These are phyloP conservation scores for Mythimna loreyi DNA, from an alignment of 2,888 invertebrate species.

Conservation along the genomic window DNA sequence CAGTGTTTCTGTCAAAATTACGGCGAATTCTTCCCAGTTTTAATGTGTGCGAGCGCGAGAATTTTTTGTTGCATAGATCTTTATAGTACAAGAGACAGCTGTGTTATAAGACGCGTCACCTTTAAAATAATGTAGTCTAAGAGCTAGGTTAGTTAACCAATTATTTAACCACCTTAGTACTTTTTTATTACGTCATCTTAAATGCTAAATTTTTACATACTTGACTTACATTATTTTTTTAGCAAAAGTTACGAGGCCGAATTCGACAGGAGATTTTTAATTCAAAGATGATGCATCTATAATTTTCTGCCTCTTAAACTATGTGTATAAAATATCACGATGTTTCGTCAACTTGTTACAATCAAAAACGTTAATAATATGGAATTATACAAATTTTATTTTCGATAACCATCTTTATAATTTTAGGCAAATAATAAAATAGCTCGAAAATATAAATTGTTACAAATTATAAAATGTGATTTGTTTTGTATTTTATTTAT, in stretches of 20 bases:
- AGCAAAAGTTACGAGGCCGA: constrained; percentile 41
- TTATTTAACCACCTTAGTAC: constrained; percentile 36
- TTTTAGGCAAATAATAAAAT: constrained; percentile 54
- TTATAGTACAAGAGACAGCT: constrained; percentile 43
- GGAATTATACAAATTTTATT: constrained; percentile 66
- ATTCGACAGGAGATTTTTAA: constrained; percentile 1
- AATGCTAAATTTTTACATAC: constrained; percentile 54
- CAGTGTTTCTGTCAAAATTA: constrained; percentile 1
- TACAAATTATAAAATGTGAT: background rate
- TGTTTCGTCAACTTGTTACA: constrained; percentile 54
- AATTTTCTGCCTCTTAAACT: constrained; percentile 35
- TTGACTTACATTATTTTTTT: constrained; percentile 46
- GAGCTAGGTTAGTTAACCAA: constrained; percentile 46
- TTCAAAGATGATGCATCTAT: constrained; percentile 15
- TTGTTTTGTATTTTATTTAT: background rate
- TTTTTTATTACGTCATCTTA: constrained; percentile 45
- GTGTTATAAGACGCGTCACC: constrained; percentile 5
- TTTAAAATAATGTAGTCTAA: constrained; percentile 23
- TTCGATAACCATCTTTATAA: constrained; percentile 62
- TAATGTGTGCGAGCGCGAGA: constrained; percentile 36
- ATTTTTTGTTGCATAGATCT: constrained; percentile 37
- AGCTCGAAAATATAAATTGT: background rate
- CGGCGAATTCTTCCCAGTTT: constrained; percentile 19
- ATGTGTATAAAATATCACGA: constrained; percentile 53
- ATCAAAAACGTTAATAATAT: constrained; percentile 62